Base-by-base conservation (phyloP, 2,888 invertebrate species). In the Lydus trimaculatus region DNA sequence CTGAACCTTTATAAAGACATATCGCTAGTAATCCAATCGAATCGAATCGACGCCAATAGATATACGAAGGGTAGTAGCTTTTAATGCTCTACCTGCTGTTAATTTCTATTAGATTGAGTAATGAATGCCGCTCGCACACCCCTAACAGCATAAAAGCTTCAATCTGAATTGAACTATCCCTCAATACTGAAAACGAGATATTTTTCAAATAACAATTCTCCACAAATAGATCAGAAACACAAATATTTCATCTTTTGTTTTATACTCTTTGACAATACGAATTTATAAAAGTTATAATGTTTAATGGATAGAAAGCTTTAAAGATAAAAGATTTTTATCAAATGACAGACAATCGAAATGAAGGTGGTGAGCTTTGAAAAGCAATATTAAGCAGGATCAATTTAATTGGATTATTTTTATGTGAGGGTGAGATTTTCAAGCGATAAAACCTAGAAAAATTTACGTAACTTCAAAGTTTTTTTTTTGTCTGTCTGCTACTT, bases 71-170 rank as follows among this genome's bases (percentile, higher is more conserved):
- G 23, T 56, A 28, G 28, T 56, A 56, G 56, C 28, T 56, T 56
- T 56, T 56, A 56, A 56, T 56, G 56, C 25, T 56, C 25, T 56
- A 56, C 56, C 25, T 56, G 56, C 56, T 56, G 56, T 56, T 56
- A 56, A 56, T 56, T 56, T 56, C 56, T 56, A 56, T 56, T 56
- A 56, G 56, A 56, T 56, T 25, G 15, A 56, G 56, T 56, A 13
- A 56, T 56, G 56, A 56, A 56, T 28, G 1, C 56, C 13, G 8
- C 23, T 13, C 13, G 15, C 56, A 23, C 56, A 23, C 56, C 48
- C 23, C 20, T 11, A 39, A 33, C 33, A 8, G 4, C 11, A 20
- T 48, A 48, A 48, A 48, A 20, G 20, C 1, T 48, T 48, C 48
- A 20, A 11, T 11, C 48, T 9, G 20, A 48, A 20, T 48, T 20